Conservation (phyloP, 2,113 vertebrate genomes). For the Gambusia holbrooki region DNA sequence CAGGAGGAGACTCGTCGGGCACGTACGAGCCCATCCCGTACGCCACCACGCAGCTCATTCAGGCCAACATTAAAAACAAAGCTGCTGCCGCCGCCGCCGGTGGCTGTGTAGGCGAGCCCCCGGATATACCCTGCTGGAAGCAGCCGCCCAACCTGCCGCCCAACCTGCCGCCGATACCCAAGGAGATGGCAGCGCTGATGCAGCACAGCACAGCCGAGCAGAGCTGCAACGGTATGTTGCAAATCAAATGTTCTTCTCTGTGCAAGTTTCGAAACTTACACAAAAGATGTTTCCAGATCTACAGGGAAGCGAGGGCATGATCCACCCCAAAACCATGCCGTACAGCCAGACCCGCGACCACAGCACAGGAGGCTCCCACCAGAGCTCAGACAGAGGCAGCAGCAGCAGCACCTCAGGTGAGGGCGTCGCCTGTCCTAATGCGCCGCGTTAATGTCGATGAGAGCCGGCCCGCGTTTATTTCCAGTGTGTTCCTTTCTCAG, state of each 20-base stretch:
- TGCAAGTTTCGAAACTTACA: not conserved
- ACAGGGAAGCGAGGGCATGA: conserved; percentile 80
- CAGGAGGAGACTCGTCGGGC: conserved; percentile 80
- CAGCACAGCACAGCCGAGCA: conserved; percentile 94
- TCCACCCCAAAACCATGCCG: conserved; percentile 84
- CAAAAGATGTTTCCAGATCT: conserved; percentile 63
- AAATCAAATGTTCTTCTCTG: not conserved
- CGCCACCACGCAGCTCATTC: conserved; percentile 95
- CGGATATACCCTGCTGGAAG: conserved; percentile 90
- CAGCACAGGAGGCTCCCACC: conserved; percentile 89
- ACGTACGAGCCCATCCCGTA: conserved; percentile 90
- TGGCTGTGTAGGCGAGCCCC: conserved; percentile 61
- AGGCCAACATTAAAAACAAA: conserved; percentile 89
- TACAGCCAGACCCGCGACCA: conserved; percentile 89
- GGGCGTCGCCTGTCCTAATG: conserved; percentile 4
- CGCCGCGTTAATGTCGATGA: conserved; percentile 21
- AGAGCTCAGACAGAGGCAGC: conserved; percentile 92
- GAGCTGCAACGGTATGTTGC: conserved; percentile 87
- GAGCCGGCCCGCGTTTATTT: conserved; percentile 23
- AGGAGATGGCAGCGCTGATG: conserved; percentile 86
- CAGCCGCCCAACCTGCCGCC: conserved; percentile 81
- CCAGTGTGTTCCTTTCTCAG: conserved; percentile 64
- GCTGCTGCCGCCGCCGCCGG: conserved; percentile 32
- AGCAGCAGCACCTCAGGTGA: conserved; percentile 89
- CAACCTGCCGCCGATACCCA: conserved; percentile 82